Percentiles rank a stretch among this genome's conserved stretches.
Evolutionary conservation across 2,888 invertebrate genomes (phyloP).

Genomic region (Eupithecia subumbrata): DNA sequence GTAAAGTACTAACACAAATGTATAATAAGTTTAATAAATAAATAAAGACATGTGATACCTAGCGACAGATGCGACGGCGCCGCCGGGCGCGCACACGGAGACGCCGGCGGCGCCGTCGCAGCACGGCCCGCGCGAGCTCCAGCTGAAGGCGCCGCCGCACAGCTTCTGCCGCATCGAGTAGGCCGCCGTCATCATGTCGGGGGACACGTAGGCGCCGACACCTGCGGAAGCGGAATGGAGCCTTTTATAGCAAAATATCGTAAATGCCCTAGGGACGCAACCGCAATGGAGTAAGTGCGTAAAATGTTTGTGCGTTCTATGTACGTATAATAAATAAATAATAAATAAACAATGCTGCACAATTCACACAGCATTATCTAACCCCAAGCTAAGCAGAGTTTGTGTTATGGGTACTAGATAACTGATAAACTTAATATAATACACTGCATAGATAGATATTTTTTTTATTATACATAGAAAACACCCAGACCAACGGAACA

Average conservation of each 20-base stretch:
- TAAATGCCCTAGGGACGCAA: not conserved
- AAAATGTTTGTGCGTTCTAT: not conserved
- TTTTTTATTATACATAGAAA: no score
- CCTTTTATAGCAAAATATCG: slow-evolving; percentile 59
- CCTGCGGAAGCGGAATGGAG: slow-evolving; percentile 79
- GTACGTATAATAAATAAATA: no score
- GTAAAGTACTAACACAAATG: no score
- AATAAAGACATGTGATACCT: slow-evolving; percentile 4
- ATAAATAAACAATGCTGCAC: no score
- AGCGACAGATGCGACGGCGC: slow-evolving; percentile 94
- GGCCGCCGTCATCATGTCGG: slow-evolving; percentile 98
- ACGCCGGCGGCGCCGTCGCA: slow-evolving; percentile 96
- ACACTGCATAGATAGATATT: no score
- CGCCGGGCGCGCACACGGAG: slow-evolving; percentile 96
- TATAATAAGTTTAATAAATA: no score
- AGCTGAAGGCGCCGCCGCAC: slow-evolving; percentile 94
- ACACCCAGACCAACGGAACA: no score
- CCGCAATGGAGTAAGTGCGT: no score
- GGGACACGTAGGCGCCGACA: slow-evolving; percentile 98
- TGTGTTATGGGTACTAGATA: no score
- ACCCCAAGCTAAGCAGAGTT: no score
- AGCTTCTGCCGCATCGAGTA: slow-evolving; percentile 94
- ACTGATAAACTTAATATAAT: no score
- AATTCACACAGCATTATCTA: no score
- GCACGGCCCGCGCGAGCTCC: slow-evolving; percentile 95